Percentiles rank a stretch among this genome's conserved stretches.
These are phyloP conservation scores for Panagrolaimus sp. DNA, from an alignment of 1,140 invertebrate species.

Conservation along the genomic window DNA sequence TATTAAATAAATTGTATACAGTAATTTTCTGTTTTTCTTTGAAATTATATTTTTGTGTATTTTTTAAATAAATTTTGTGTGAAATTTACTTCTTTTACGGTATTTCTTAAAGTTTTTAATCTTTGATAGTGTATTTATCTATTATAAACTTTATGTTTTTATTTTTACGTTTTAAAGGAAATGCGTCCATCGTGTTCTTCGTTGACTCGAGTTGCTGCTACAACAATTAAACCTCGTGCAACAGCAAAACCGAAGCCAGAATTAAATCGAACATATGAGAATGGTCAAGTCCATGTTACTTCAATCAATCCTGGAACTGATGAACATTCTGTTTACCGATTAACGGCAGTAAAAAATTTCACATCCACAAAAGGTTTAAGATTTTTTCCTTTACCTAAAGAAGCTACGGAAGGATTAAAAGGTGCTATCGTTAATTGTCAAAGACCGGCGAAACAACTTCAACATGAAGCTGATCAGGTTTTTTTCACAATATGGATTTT, in stretches of 20 bases:
- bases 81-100: too few species aligned
- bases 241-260: not conserved
- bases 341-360: conserved; percentile 1
- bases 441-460: conserved; percentile 22
- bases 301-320: conserved; percentile 20
- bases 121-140: too few species aligned
- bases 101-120: too few species aligned
- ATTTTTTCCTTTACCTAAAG: conserved; percentile 1
- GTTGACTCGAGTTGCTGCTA: not conserved
- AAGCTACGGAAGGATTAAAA: conserved; percentile 21
- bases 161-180: not conserved
- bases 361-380: not conserved
- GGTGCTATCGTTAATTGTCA: conserved; percentile 12
- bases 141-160: too few species aligned
- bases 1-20: conserved; percentile 64
- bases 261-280: conserved; percentile 16
- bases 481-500: not conserved
- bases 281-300: conserved; percentile 18
- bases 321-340: conserved; percentile 14
- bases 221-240: not conserved
- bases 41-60: conserved; percentile 7
- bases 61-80: not conserved
- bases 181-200: not conserved
- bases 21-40: conserved; percentile 11
- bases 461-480: conserved; percentile 27